Percentiles rank a stretch among this genome's conserved stretches.
Evolutionary conservation across 2,797 vertebrate genomes (phyloP).

Genomic region (Lateolabrax maculatus): DNA sequence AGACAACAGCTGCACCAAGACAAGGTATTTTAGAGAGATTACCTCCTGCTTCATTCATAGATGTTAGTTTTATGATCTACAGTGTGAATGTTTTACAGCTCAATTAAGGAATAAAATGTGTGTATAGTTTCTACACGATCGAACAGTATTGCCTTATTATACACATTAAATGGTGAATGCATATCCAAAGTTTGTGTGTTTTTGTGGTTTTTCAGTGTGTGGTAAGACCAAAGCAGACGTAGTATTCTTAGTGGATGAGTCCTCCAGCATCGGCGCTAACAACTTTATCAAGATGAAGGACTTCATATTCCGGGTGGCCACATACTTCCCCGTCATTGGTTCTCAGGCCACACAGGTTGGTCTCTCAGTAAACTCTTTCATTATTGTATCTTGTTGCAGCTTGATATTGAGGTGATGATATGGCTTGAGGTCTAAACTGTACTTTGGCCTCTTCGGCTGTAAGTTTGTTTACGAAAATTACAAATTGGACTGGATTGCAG

Average conservation of each 20-base stretch:
- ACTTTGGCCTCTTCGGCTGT: background rate
- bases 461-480: constrained; percentile 33
- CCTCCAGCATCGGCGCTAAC: constrained; percentile 91
- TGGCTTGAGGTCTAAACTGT: background rate
- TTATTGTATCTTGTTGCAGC: constrained; percentile 13
- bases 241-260: constrained; percentile 93
- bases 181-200: background rate
- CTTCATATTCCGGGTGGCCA: constrained; percentile 91
- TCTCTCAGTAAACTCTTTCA: background rate
- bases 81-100: background rate
- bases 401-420: background rate
- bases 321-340: constrained; percentile 91
- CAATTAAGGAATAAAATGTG: background rate
- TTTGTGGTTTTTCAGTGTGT: constrained; percentile 84
- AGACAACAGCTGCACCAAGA: constrained; percentile 51
- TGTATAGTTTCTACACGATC: background rate
- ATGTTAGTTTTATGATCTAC: background rate
- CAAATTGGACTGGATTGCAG: background rate
- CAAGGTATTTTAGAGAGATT: constrained; percentile 56
- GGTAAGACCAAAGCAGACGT: constrained; percentile 89
- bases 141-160: background rate
- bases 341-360: constrained; percentile 88
- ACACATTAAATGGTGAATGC: background rate
- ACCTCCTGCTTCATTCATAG: background rate
- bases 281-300: constrained; percentile 93